A percentile compares a stretch with the other conserved stretches of the same genome.
These are phyloP conservation scores for Parus major DNA, from an alignment of 2,113 vertebrate genomes.

Conservation along the genomic window DNA sequence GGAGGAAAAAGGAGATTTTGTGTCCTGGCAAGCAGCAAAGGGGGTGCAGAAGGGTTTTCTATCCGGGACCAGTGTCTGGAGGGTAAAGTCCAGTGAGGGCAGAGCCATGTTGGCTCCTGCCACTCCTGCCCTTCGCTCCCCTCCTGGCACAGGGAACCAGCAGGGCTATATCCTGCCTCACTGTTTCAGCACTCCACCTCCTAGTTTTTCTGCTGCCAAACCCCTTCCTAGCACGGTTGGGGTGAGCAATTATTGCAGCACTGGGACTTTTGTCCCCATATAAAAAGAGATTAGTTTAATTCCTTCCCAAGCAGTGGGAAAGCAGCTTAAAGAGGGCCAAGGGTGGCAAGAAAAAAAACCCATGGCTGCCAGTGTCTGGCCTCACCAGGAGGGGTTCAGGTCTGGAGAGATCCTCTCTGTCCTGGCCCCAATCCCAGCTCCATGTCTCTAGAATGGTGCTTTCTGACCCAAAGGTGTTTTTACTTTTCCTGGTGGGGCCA, in stretches of 20 bases:
- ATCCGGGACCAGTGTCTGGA: background rate
- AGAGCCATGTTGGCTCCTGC: background rate
- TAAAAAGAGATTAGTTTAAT: conserved; percentile 53
- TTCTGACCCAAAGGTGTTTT: background rate
- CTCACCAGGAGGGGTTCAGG: fast-evolving
- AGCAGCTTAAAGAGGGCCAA: background rate
- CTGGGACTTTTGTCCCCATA: background rate
- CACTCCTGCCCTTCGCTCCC: conserved; percentile 12
- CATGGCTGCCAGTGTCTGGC: fast-evolving
- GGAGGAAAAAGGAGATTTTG: background rate
- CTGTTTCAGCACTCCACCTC: background rate
- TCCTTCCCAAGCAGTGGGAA: background rate
- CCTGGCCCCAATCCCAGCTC: background rate
- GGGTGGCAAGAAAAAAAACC: background rate
- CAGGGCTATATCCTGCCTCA: background rate
- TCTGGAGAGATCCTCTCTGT: background rate
- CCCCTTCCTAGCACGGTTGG: background rate
- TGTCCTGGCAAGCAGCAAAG: background rate
- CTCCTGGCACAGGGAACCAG: background rate
- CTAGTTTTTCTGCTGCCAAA: background rate
- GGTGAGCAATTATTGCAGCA: background rate
- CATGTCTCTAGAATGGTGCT: background rate
- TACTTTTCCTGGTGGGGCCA: background rate
- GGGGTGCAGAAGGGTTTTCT: background rate
- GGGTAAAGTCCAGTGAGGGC: conserved; percentile 22